A percentile compares a stretch with the other conserved stretches of the same genome.
Conservation (phyloP, 2,797 vertebrate species). For the Lacerta agilis region DNA sequence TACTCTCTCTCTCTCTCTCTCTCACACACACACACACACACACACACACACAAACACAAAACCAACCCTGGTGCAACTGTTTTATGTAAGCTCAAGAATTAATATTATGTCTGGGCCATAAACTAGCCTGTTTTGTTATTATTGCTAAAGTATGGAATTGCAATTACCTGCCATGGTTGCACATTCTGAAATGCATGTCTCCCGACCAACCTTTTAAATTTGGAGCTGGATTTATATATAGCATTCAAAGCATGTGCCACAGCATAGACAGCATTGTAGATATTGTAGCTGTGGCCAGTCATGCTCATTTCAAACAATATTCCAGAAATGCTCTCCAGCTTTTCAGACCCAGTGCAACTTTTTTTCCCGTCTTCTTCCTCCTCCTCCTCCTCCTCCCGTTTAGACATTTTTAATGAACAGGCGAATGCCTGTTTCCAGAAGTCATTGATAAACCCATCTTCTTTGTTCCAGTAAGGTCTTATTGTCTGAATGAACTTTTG, state of each 20-base stretch:
- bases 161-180: constrained; percentile 1
- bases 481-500: neutral
- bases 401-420: neutral
- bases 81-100: neutral
- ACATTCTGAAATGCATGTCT: neutral
- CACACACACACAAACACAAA: no score
- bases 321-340: neutral
- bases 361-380: neutral
- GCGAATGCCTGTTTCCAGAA: neutral
- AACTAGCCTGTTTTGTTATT: no score
- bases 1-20: no score
- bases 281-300: neutral
- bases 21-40: no score
- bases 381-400: no score
- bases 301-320: neutral
- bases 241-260: neutral
- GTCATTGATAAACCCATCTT: neutral
- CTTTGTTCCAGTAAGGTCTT: neutral
- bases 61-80: neutral
- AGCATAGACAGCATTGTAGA: neutral
- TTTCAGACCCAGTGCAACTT: neutral
- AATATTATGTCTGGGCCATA: neutral
- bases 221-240: neutral
- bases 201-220: neutral
- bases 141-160: no score